Evolutionary conservation across 2,888 invertebrate species (phyloP).

Genomic region (Coleophora deauratella): DNA sequence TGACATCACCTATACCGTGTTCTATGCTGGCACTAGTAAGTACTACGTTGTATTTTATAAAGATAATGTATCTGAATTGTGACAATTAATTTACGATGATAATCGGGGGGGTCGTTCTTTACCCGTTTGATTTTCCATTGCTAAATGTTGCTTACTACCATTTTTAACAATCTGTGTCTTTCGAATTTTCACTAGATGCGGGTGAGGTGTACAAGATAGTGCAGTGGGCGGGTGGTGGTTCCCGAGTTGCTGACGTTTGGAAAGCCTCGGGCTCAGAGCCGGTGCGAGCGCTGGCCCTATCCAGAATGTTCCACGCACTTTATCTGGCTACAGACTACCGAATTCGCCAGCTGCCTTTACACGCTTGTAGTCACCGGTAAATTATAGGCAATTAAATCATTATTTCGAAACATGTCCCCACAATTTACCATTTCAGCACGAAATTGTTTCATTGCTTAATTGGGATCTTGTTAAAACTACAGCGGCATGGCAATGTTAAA

Average conservation of each 20-base stretch:
- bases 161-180: too few species aligned
- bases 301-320: constrained; percentile 67
- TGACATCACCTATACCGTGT: constrained; percentile 72
- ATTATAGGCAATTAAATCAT: too few species aligned
- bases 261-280: constrained; percentile 72
- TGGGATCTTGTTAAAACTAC: too few species aligned
- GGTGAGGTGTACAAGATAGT: constrained; percentile 78
- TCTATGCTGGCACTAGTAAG: constrained; percentile 77
- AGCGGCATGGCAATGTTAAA: too few species aligned
- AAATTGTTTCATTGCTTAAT: too few species aligned
- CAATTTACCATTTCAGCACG: too few species aligned
- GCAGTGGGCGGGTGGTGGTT: constrained; percentile 74
- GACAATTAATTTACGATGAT: not conserved
- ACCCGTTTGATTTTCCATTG: too few species aligned
- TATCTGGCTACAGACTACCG: constrained; percentile 75
- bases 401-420: too few species aligned
- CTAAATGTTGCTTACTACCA: too few species aligned
- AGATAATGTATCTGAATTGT: not conserved
- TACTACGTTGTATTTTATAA: constrained; percentile 12
- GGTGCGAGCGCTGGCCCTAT: constrained; percentile 74
- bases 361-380: constrained; percentile 9
- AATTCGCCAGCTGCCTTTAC: constrained; percentile 36
- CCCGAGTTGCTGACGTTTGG: constrained; percentile 75
- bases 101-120: not conserved
- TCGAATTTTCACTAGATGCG: constrained; percentile 51